phyloP scores from a whole-genome alignment of 2,888 invertebrate genomes.

The Dicyrtomina minuta region DNA sequence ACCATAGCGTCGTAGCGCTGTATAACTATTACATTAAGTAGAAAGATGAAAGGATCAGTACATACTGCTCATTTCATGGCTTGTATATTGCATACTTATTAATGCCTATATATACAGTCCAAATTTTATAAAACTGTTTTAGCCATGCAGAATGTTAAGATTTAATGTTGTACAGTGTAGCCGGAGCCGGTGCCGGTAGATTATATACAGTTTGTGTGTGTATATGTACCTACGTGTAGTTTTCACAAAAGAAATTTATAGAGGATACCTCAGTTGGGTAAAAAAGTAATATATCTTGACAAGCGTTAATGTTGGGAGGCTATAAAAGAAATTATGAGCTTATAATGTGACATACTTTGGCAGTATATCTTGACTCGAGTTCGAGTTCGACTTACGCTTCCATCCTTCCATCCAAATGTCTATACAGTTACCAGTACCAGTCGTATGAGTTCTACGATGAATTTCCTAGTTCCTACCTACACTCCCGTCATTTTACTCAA shows the following conservation, averaged over 20 bases:
- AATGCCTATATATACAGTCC: too few relatives aligned
- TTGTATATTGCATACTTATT: too few relatives aligned
- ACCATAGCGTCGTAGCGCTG: too few relatives aligned
- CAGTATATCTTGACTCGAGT: constrained; percentile 10
- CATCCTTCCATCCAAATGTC: constrained; percentile 18
- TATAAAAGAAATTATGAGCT: constrained; percentile 30
- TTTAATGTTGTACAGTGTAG: too few relatives aligned
- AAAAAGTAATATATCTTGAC: constrained; percentile 15
- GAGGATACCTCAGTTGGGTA: background rate
- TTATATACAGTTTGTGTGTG: background rate
- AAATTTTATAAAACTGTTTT: too few relatives aligned
- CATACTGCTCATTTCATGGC: too few relatives aligned
- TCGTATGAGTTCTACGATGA: background rate
- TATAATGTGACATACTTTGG: constrained; percentile 26
- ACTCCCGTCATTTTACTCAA: background rate
- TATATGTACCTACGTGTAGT: background rate
- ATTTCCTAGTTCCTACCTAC: background rate
- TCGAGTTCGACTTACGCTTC: too few relatives aligned
- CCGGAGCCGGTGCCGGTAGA: too few relatives aligned
- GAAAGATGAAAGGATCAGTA: too few relatives aligned
- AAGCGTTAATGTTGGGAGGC: constrained; percentile 23
- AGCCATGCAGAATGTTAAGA: too few relatives aligned
- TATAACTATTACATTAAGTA: too few relatives aligned
- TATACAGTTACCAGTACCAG: background rate
- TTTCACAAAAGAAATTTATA: too few relatives aligned